These are phyloP conservation scores for Neoascia interrupta DNA, from an alignment of 2,888 invertebrate genomes.

Conservation along the genomic window DNA sequence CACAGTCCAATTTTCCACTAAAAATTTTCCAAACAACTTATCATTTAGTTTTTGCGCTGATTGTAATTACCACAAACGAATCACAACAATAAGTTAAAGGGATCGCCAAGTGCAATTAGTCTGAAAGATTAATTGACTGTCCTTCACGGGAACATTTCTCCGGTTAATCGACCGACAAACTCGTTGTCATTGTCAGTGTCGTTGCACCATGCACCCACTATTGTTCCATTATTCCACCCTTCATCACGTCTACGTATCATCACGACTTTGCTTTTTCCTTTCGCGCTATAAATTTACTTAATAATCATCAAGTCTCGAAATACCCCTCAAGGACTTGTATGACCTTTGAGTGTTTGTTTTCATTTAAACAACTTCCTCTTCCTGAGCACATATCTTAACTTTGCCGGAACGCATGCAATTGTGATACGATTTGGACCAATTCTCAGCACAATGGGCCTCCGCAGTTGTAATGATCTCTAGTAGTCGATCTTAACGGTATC, in stretches of 20 bases:
- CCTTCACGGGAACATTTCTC: conserved; percentile 22
- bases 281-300: not conserved
- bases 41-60: too few species aligned
- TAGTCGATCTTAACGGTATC: too few species aligned
- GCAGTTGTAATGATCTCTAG: too few species aligned
- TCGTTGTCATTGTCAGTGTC: not conserved
- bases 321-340: conserved; percentile 27
- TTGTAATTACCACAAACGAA: too few species aligned
- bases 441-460: too few species aligned
- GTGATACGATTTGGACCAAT: too few species aligned
- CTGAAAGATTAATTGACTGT: conserved; percentile 35
- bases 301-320: not conserved
- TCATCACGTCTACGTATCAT: not conserved
- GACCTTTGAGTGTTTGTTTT: not conserved
- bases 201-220: conserved; percentile 13
- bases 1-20: too few species aligned
- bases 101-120: conserved; percentile 22
- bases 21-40: too few species aligned
- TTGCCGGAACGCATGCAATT: too few species aligned
- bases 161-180: not conserved
- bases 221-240: not conserved
- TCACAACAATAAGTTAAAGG: conserved; percentile 3
- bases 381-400: too few species aligned
- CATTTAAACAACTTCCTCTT: too few species aligned
- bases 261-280: not conserved